phyloP scores from a whole-genome alignment of 2,888 invertebrate genomes.

The Notodonta ziczac region DNA sequence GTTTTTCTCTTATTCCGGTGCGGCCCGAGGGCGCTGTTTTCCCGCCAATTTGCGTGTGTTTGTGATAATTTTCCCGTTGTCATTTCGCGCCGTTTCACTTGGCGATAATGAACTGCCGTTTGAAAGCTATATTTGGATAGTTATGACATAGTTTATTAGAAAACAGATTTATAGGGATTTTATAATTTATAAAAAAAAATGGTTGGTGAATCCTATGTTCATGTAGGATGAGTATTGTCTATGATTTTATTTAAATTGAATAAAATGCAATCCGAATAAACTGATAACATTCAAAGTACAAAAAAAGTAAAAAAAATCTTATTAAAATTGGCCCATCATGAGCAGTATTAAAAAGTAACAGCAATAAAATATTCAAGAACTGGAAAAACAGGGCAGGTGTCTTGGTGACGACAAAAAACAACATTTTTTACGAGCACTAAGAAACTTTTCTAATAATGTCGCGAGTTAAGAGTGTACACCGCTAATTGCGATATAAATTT shows the following conservation, averaged over 20 bases:
- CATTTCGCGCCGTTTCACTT: slow-evolving; percentile 57
- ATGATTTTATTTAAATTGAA: no score
- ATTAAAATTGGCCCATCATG: not conserved
- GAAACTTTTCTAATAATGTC: slow-evolving; percentile 83
- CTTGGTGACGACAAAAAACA: slow-evolving; percentile 55
- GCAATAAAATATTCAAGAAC: slow-evolving; percentile 34
- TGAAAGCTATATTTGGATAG: slow-evolving; percentile 11
- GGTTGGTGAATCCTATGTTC: no score
- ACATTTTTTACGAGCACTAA: slow-evolving; percentile 74
- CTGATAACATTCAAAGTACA: no score
- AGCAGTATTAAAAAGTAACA: slow-evolving; percentile 31
- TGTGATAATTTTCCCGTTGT: slow-evolving; percentile 72
- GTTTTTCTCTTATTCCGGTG: slow-evolving; percentile 76
- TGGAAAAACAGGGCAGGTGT: slow-evolving; percentile 60
- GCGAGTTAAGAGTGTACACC: slow-evolving; percentile 67
- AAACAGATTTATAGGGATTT: no score
- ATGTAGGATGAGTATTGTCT: no score
- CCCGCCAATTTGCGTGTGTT: slow-evolving; percentile 80
- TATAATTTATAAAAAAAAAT: no score
- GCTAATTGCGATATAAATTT: slow-evolving; percentile 84
- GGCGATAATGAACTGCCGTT: slow-evolving; percentile 49
- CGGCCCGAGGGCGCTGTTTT: slow-evolving; percentile 64
- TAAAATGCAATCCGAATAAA: no score
- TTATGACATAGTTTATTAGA: not conserved
- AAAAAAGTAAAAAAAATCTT: no score